Evolutionary conservation across 2,113 vertebrate genomes (phyloP).

Genomic region (Scatophagus argus): DNA sequence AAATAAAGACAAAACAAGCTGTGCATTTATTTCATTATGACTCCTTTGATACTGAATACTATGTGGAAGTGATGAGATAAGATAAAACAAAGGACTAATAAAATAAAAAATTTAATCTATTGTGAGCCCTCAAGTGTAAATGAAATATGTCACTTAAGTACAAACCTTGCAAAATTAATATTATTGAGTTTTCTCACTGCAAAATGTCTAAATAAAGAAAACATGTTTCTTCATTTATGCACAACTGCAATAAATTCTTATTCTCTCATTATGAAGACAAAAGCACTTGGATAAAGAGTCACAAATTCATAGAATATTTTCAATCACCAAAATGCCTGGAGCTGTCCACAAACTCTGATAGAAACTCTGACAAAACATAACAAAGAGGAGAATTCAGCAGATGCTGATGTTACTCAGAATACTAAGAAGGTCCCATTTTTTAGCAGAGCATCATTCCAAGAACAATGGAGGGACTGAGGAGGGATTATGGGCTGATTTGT

Average conservation of each 20-base stretch:
- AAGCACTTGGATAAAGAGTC: not conserved
- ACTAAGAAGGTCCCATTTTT: constrained; percentile 69
- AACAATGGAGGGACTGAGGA: constrained; percentile 80
- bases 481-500: constrained; percentile 84
- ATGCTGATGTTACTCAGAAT: constrained; percentile 60
- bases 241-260: not conserved
- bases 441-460: constrained; percentile 69
- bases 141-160: not conserved
- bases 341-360: constrained; percentile 11
- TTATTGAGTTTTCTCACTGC: not conserved
- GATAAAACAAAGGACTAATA: not conserved
- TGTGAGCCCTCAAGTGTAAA: not conserved
- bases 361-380: constrained; percentile 22
- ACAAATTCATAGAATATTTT: constrained; percentile 12
- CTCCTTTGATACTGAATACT: not conserved
- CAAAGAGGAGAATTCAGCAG: constrained; percentile 51
- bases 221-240: not conserved
- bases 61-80: not conserved
- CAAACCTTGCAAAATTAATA: not conserved
- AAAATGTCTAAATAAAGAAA: not conserved
- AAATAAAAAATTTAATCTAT: not conserved
- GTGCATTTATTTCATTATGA: not conserved
- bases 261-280: constrained; percentile 1
- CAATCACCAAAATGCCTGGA: constrained; percentile 1
- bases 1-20: not conserved